Evolutionary conservation across 2,113 vertebrate genomes (phyloP).

Genomic region (Argyrosomus japonicus): DNA sequence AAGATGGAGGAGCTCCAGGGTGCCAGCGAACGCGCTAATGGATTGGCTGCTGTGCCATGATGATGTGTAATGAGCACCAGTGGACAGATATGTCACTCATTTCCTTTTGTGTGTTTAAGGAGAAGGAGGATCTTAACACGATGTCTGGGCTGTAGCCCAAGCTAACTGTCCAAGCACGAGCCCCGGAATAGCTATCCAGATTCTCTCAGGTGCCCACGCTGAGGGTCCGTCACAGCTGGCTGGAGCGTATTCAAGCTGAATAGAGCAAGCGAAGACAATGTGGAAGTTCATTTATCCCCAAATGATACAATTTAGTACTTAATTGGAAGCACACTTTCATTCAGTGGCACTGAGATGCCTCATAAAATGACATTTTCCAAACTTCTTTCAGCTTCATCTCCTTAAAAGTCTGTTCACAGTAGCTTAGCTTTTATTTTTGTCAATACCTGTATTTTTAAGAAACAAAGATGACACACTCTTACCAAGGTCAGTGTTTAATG

Average conservation of each 20-base stretch:
- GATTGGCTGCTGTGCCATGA: conserved; percentile 25
- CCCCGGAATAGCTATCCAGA: conserved; percentile 8
- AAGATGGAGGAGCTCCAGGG: conserved; percentile 29
- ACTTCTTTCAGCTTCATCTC: not conserved
- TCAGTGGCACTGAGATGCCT: not conserved
- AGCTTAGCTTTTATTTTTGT: conserved; percentile 27
- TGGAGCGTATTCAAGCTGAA: conserved; percentile 22
- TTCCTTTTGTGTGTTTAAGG: conserved; percentile 61
- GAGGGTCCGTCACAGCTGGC: conserved; percentile 34
- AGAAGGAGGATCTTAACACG: conserved; percentile 29
- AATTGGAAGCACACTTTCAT: not conserved
- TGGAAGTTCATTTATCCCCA: conserved; percentile 32
- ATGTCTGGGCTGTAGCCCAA: conserved; percentile 23
- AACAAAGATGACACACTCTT: not conserved
- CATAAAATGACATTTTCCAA: conserved; percentile 3
- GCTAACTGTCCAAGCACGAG: conserved; percentile 18
- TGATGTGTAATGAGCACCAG: conserved; percentile 50
- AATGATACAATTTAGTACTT: conserved; percentile 45
- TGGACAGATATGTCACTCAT: conserved; percentile 51
- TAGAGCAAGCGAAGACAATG: conserved; percentile 25
- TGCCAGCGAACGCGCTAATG: conserved; percentile 61
- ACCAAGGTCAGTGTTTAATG: conserved; percentile 35
- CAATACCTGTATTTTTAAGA: conserved; percentile 22
- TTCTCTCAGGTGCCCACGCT: conserved; percentile 1
- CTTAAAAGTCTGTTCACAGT: conserved; percentile 7